Conservation (phyloP, 2,888 invertebrate genomes). For the Drosophila mercatorum region DNA sequence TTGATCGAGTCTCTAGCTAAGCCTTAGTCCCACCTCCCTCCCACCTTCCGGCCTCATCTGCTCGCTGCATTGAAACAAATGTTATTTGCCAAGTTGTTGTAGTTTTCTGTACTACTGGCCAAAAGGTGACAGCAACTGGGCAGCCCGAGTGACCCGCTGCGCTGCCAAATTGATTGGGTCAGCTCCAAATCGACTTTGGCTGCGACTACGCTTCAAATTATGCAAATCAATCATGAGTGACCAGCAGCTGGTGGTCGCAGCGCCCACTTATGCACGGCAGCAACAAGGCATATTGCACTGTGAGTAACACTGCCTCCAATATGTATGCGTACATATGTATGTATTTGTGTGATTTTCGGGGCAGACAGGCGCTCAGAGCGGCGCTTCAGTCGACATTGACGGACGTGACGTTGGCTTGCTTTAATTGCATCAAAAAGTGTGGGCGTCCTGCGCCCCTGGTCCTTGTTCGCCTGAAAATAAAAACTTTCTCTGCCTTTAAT, state of each 20-base stretch:
- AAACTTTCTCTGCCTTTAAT: conserved; percentile 12
- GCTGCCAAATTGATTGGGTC: conserved; percentile 5
- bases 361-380: conserved; percentile 2
- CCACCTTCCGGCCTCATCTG: not conserved
- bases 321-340: not conserved
- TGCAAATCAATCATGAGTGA: conserved; percentile 53
- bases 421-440: conserved; percentile 21
- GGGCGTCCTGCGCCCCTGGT: conserved; percentile 2
- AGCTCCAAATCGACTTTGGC: conserved; percentile 41
- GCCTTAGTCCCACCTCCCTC: not conserved
- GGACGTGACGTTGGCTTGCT: conserved; percentile 13
- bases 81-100: not conserved
- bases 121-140: conserved; percentile 17
- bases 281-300: conserved; percentile 1
- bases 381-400: conserved; percentile 14
- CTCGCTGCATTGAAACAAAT: not conserved
- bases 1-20: not conserved
- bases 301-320: not conserved
- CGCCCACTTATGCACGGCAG: not conserved
- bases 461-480: conserved; percentile 9
- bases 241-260: not conserved
- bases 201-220: conserved; percentile 46
- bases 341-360: not conserved
- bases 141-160: not conserved
- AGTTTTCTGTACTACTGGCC: conserved; percentile 1